Base-by-base conservation (phyloP, 2,888 invertebrate genomes). In the Celastrina argiolus region DNA sequence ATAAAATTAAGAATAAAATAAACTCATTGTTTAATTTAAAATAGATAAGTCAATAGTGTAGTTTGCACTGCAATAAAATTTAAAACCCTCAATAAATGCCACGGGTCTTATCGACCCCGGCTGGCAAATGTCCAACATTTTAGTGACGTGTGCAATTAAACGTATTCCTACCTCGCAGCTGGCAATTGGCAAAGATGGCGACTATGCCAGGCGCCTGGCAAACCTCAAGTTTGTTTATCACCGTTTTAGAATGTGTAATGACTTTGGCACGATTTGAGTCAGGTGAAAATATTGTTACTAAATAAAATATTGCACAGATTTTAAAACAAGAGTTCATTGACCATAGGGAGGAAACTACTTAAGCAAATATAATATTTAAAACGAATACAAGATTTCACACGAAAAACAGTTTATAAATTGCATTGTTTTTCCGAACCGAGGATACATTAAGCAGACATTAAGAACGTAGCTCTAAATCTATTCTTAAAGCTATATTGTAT, bases 131-230 rank as follows among this genome's bases (percentile, higher is more conserved):
- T 58, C 69, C 69, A 69, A 58, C 56, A 61, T 63, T 65, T 41
- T 56, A 39, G 63, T 65, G 66, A 69, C 64, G 56, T 64, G 66
- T 67, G 69, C 69, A 67, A 69, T 69, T 69, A 69, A 18, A 18
- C 36, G 41, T 39, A 51, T 64, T 69, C 36, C 56, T 42, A 45
- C 66, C 67, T 69, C 61, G 42, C 28, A 45, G 42, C 67, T 67
- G 64, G 67, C 28, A 56, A 58, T 51, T 66, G 69, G 58, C 65
- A 67, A 64, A 45, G 45, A 63, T 59, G 58, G 31, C 45, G 63
- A 42, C 56, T 58, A 36, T 65, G 22, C 39, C 16, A 36, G 14
- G 14, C 14, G 5, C 1, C 45, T 56, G 34, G 28, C 22, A 12
- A 56, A 64, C 39, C 56, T 56, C 45, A 36, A 56, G 56, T 36